phyloP scores from a whole-genome alignment of 2,797 vertebrate species.

The Meriones psammophilus region DNA sequence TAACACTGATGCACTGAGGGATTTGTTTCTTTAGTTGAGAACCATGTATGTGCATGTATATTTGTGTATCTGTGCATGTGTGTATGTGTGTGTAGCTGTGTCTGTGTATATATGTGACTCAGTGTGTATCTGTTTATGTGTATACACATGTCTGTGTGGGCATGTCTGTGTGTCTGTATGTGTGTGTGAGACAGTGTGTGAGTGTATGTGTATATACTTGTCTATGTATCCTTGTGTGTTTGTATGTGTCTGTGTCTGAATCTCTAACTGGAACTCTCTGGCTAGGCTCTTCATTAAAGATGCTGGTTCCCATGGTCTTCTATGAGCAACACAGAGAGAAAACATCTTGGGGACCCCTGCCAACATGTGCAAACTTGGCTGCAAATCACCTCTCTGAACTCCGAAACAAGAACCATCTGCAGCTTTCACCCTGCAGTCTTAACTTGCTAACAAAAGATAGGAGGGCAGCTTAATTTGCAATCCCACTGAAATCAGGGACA shows the following conservation, averaged over 20 bases:
- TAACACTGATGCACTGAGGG: background rate
- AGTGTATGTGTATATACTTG: background rate
- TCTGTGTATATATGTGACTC: background rate
- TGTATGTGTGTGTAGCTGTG: background rate
- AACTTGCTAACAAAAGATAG: background rate
- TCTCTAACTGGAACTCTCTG: background rate
- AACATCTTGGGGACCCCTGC: accelerated
- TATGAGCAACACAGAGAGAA: background rate
- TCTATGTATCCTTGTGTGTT: background rate
- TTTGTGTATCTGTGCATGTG: background rate
- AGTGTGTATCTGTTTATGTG: background rate
- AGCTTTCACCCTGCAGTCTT: background rate
- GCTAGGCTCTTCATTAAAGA: background rate
- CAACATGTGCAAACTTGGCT: accelerated
- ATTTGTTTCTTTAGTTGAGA: background rate
- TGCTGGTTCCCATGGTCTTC: background rate
- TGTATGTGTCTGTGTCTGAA: background rate
- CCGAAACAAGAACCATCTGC: background rate
- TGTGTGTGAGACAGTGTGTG: background rate
- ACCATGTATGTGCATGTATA: background rate
- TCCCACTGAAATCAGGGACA: no score
- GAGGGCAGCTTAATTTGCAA: no score
- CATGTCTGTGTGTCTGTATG: background rate
- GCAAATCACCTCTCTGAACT: background rate
- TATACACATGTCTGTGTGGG: background rate